Base-by-base conservation (phyloP, 2,113 vertebrate species). In the Podilymbus podiceps region DNA sequence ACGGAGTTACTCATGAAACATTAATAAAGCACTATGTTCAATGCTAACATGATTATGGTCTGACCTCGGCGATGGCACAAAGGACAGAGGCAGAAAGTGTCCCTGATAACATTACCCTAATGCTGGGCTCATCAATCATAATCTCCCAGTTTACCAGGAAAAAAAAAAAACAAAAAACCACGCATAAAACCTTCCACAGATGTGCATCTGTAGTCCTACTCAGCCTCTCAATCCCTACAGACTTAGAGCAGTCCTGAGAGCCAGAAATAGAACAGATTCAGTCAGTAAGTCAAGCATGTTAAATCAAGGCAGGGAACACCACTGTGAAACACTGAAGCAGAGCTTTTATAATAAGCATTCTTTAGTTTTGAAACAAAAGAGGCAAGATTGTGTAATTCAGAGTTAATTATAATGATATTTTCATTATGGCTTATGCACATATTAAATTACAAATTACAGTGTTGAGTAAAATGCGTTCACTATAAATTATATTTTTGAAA, bases 51-150 rank as follows among this genome's bases (percentile, higher is more conserved):
- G 98, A 98, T 99, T 98, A 98, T 96, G 94, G 97, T 92, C 97
- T 98, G 98, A 99, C 98, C 98, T 97, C 95, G 56, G 97, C 83
- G 96, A 98, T 96, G 96, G 98, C 98, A 98, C 97, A 96, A 98
- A 99, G 98, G 98, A 98, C 98, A 97, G 97, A 98, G 95, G 95
- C 95, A 97, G 97, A 98, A 98, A 98, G 97, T 98, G 98, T 98
- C 98, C 97, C 98, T 97, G 98, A 98, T 98, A 98, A 97, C 98
- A 98, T 99, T 99, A 98, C 98, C 97, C 98, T 98, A 98, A 98
- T 98, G 98, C 97, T 90, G 86, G 97, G 96, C 97, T 98, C 99
- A 98, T 99, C 98, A 98, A 98, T 99, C 99, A 98, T 98, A 98
- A 98, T 98, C 98, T 98, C 97, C 95, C 97, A 97, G 96, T 95